Evolutionary conservation across 2,113 vertebrate genomes (phyloP), one percentile per base, ranked within the genome.

Genomic region (Larimichthys polyactis): DNA sequence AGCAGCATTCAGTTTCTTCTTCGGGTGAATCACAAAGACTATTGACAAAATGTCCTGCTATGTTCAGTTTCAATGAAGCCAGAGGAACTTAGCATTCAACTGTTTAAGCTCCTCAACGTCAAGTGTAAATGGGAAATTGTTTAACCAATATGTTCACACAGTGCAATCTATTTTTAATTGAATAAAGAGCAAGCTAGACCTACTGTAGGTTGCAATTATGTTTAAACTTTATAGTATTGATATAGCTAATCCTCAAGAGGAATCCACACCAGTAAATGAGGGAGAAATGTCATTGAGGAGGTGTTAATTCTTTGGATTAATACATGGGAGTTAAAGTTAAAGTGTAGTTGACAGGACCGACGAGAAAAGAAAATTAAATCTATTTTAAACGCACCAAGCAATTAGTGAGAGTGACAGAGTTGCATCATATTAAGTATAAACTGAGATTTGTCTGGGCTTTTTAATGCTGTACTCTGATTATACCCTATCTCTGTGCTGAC

Each of bases 351-450:
- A 84, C 65, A 75, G 59, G n/a, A 52, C 46, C 58, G 46, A 71
- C 71, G 0, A 0, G 55, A 68, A 16, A 64, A 55, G 40, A 77
- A 76, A 63, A 74, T 83, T 9, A 81, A 90, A 84, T 75, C 11
- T 68, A 78, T 79, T 72, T 87, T 48, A 71, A 79, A 74, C 64
- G 57, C 49, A 71, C 17, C 40, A 16, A 58, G 76, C 82, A 88
- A 89, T 89, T 87, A 88, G 80, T 68, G 57, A 78, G 77, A 82
- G 71, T 74, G 82, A 87, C 60, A 87, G 66, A 86, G 81, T 85
- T 40, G 44, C 16, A 59, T 51, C 74, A 70, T 73, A 74, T 89
- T 81, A 79, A 20, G 68, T 80, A 80, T 73, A 79, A 84, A 82
- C 48, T 70, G 74, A 19, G 57, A 79, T 91, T 80, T 81, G 9